A percentile compares a stretch with the other conserved stretches of the same genome.
Evolutionary conservation across 2,888 invertebrate genomes (phyloP).

Genomic region (Cephonodes hylas): DNA sequence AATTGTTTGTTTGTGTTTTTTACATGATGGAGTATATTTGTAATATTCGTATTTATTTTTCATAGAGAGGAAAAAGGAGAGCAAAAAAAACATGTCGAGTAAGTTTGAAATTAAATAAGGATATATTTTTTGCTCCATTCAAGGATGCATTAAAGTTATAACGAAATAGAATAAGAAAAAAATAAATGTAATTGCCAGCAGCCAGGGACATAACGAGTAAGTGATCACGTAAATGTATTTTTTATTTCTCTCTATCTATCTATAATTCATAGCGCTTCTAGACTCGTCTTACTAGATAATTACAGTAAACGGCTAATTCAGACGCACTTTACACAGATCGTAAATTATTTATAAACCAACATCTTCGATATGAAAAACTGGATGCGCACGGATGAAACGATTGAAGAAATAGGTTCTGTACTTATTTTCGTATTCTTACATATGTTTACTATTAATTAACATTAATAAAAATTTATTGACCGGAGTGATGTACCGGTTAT

Average conservation of each 20-base stretch:
- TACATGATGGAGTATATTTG: too few species aligned
- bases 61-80: too few species aligned
- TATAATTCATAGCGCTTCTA: background rate
- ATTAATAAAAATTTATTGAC: too few species aligned
- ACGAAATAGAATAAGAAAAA: background rate
- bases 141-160: background rate
- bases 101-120: background rate
- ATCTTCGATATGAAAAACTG: background rate
- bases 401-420: background rate
- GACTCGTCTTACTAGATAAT: background rate
- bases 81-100: too few species aligned
- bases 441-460: background rate
- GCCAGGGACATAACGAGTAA: background rate
- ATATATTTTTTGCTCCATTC: background rate
- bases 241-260: background rate
- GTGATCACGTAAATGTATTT: background rate
- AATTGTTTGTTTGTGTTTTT: too few species aligned
- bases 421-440: background rate
- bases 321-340: background rate
- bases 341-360: background rate
- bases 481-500: too few species aligned
- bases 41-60: too few species aligned
- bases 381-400: background rate
- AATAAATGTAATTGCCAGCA: background rate
- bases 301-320: background rate